Percentiles rank a stretch among this genome's conserved stretches.
Evolutionary conservation across 2,113 vertebrate species (phyloP).

Genomic region (Motacilla alba): DNA sequence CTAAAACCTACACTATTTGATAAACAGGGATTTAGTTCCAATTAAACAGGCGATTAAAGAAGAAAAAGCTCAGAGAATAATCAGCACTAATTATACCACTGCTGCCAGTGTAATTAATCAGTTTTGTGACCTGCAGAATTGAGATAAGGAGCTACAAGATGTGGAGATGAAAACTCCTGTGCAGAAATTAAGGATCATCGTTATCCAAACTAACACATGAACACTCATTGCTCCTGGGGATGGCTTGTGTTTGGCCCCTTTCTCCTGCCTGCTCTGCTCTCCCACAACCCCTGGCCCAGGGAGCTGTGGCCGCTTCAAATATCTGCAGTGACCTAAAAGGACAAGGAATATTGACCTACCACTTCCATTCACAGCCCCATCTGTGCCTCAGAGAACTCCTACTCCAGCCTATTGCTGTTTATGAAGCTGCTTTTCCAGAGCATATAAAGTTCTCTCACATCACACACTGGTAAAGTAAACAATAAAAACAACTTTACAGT

Average conservation of each 20-base stretch:
- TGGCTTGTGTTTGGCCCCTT: neutral
- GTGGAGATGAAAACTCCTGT: neutral
- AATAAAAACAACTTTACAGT: neutral
- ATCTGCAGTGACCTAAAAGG: neutral
- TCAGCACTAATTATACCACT: slow-evolving; percentile 18
- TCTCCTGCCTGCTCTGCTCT: neutral
- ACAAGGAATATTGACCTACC: neutral
- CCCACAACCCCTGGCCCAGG: accelerated
- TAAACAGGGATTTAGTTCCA: slow-evolving; percentile 29
- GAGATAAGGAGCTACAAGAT: slow-evolving; percentile 34
- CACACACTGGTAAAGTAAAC: neutral
- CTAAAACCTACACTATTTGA: neutral
- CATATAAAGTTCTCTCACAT: neutral
- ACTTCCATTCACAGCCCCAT: neutral
- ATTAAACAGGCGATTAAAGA: slow-evolving; percentile 46
- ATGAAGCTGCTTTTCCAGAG: neutral
- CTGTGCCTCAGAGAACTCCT: neutral
- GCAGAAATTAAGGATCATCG: neutral
- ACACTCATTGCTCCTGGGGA: neutral
- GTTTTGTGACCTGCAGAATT: slow-evolving; percentile 21
- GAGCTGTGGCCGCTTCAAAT: neutral
- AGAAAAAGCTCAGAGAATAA: slow-evolving; percentile 18
- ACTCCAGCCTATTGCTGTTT: neutral
- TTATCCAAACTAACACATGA: neutral
- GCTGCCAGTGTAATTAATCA: slow-evolving; percentile 24